Evolutionary conservation across 2,888 invertebrate species (phyloP), one percentile per base, ranked within the genome.

Genomic region (Tipula helvola): DNA sequence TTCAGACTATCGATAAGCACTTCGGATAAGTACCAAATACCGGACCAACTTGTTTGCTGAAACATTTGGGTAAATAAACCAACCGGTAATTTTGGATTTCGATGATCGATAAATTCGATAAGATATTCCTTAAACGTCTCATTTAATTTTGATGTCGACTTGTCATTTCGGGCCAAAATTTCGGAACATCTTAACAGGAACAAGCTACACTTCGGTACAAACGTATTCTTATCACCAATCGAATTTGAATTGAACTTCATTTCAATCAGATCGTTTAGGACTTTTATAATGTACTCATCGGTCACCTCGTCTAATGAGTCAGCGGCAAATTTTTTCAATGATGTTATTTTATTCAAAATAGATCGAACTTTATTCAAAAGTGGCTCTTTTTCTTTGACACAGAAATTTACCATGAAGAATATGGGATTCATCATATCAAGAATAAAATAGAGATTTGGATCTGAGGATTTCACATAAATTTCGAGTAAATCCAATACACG

Each of bases 401-500:
- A 94, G 89, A 94, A 95, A 90, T 96, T 95, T 1, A 96, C 90
- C 88, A 95, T 93, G 88, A 94, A 93, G 85, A 94, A 94, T 1
- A 96, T 90, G 0, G 95, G 94, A 7, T 94, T 91, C 89, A 96
- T 93, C 91, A 96, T 94, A 88, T 95, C 95, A 83, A 96, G 91
- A 87, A 94, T 93, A 39, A 95, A 91, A 57, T 94, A 92, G 93
- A 96, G 93, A 0, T 94, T 93, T 0, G 96, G 95, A 86, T 93
- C 93, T 36, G 94, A 94, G 13, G 88, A 87, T 88, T 95, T 95
- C 52, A 96, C 90, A 90, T 96, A 96, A 88, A 94, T 94, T 89
- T 96, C 95, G 16, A 96, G 92, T 86, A 96, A 91, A 92, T 96
- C 96, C 52, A 96, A 92, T n/a, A 95, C 95, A 88, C 96, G 93